A percentile compares a stretch with the other conserved stretches of the same genome.
These are phyloP conservation scores for Polypterus senegalus DNA, from an alignment of 2,113 vertebrate species.

Conservation along the genomic window DNA sequence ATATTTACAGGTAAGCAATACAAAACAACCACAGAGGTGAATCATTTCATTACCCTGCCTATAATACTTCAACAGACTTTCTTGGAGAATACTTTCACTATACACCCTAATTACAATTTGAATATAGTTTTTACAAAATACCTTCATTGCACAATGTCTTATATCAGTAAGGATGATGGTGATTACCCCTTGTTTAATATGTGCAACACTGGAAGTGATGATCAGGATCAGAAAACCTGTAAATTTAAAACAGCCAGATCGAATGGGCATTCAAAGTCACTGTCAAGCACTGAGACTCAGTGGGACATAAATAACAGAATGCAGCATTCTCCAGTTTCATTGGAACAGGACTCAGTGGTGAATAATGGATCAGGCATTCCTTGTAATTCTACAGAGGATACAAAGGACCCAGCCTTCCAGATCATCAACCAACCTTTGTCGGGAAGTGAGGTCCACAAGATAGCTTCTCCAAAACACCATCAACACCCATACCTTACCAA, in stretches of 20 bases:
- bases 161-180: conserved; percentile 14
- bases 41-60: too few species aligned
- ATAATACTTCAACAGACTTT: too few species aligned
- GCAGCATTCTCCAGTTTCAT: conserved; percentile 54
- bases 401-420: conserved; percentile 37
- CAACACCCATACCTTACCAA: conserved; percentile 49
- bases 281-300: conserved; percentile 25
- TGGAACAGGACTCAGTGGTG: conserved; percentile 40
- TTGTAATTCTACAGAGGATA: conserved; percentile 22
- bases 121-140: not conserved
- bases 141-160: conserved; percentile 24
- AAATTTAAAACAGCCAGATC: conserved; percentile 24
- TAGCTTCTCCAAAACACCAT: conserved; percentile 40
- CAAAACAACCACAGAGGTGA: too few species aligned
- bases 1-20: too few species aligned
- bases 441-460: conserved; percentile 19
- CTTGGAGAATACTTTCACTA: too few species aligned
- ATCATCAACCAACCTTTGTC: conserved; percentile 28
- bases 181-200: conserved; percentile 22
- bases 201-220: conserved; percentile 5
- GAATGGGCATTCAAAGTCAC: conserved; percentile 33
- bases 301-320: conserved; percentile 24
- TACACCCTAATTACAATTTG: too few species aligned
- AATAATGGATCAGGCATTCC: conserved; percentile 53
- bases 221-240: conserved; percentile 6